These are phyloP conservation scores for Phaenicophaeus curvirostris DNA, from an alignment of 2,797 vertebrate species.

Conservation along the genomic window DNA sequence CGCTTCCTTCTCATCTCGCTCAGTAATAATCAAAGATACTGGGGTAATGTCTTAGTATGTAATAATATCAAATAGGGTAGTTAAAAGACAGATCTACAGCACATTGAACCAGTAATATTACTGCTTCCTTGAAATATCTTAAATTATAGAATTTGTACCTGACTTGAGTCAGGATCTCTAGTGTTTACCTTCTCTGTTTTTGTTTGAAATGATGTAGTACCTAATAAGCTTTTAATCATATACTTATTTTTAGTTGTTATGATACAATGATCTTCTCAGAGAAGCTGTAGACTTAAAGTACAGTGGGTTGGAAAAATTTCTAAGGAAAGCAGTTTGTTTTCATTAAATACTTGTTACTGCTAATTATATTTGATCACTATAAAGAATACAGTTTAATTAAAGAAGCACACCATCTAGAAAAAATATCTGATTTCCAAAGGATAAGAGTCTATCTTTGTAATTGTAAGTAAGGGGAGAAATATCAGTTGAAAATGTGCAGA, in stretches of 20 bases:
- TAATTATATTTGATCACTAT: slow-evolving; percentile 77
- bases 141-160: slow-evolving; percentile 9
- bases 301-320: slow-evolving; percentile 56
- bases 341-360: slow-evolving; percentile 75
- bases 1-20: slow-evolving; percentile 82
- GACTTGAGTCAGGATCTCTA: neutral
- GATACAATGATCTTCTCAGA: slow-evolving; percentile 29
- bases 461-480: slow-evolving; percentile 32
- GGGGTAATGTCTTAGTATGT: slow-evolving; percentile 69
- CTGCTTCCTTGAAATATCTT: slow-evolving; percentile 6
- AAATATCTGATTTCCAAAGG: slow-evolving; percentile 72
- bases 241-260: neutral
- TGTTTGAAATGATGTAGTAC: neutral
- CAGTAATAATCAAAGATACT: slow-evolving; percentile 85
- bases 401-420: slow-evolving; percentile 61
- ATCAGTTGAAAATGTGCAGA: slow-evolving; percentile 34
- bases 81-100: slow-evolving; percentile 35
- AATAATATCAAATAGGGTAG: slow-evolving; percentile 53
- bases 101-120: slow-evolving; percentile 3
- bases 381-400: slow-evolving; percentile 79
- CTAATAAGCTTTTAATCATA: slow-evolving; percentile 32
- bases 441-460: slow-evolving; percentile 66
- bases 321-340: slow-evolving; percentile 75
- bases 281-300: slow-evolving; percentile 53
- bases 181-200: slow-evolving; percentile 41